Percentiles rank a stretch among this genome's conserved stretches.
Evolutionary conservation across 2,113 vertebrate species (phyloP).

Genomic region (Microcebus griseorufus): DNA sequence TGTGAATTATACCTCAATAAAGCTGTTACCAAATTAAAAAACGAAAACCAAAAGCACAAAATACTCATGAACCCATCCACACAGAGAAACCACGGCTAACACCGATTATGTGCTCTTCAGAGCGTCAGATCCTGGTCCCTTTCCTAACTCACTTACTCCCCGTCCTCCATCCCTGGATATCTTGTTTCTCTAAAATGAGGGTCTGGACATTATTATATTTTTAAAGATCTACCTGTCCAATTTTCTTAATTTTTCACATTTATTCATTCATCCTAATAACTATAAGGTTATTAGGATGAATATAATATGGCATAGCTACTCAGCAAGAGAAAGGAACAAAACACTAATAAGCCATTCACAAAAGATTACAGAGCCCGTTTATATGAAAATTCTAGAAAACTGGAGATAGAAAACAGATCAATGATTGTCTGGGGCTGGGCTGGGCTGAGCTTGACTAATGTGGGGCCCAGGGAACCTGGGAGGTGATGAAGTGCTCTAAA

Average conservation of each 20-base stretch:
- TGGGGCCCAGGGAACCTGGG: background rate
- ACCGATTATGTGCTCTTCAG: background rate
- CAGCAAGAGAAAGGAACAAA: background rate
- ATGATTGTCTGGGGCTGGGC: background rate
- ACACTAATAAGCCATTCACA: background rate
- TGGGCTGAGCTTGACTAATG: background rate
- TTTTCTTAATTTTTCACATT: conserved; percentile 3
- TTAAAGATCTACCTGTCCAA: background rate
- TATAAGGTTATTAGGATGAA: background rate
- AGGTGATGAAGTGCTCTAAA: background rate
- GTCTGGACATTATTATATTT: background rate
- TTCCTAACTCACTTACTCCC: background rate
- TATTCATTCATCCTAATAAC: background rate
- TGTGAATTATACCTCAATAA: background rate
- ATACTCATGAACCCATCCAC: background rate
- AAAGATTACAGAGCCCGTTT: background rate
- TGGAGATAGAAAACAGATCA: background rate
- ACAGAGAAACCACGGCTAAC: background rate
- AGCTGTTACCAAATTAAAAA: background rate
- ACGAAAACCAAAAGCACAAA: background rate
- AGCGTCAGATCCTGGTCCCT: background rate
- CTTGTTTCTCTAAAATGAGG: background rate
- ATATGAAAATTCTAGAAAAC: background rate
- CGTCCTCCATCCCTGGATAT: background rate
- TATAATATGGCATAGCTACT: background rate